Evolutionary conservation across 30 jellyfish, hydroid and myxozoan species (phyloP), one percentile per base, ranked within the genome.

Genomic region (Aurelia sp.): DNA sequence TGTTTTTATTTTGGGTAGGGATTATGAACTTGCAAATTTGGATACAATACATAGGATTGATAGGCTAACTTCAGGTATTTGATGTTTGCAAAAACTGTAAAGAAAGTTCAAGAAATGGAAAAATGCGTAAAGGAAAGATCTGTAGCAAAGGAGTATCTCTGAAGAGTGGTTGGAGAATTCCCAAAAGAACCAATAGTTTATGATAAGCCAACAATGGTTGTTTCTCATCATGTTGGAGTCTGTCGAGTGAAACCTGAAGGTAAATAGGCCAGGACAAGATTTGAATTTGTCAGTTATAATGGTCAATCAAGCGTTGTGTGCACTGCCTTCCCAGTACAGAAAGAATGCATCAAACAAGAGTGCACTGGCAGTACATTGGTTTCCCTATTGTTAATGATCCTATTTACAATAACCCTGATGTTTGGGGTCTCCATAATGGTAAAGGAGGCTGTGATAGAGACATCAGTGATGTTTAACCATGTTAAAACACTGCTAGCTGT

Each of bases 311-410:
- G 98, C 78, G 78, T 96, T n/a, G n/a, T 21, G 97, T 96, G 5
- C 58, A 78, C 50, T 96, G 99, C 72, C 11, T 38, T 19, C 99
- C 99, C 33, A 57, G 53, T 44, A 96, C 99, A 0, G 99, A 98
- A 59, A 78, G 99, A 44, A 96, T 96, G 99, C 99, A 96, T 75
- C 99, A 96, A 66, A 96, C 91, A 11, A 63, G 99, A 33, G 99
- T 96, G n/a, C 99, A 96, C 61, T 63, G 91, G 84, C 99, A 96
- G 84, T 96, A 84, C 88, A 85, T 96, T 53, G 99, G 99, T 40
- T 83, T 63, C 71, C 99, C 99, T 1, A 96, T 96, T 31, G 40
- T 91, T 13, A 91, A 91, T 78, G 99, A 96, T 78, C 99, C 99
- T 33, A 91, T 96, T 77, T 96, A 96, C 62, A 91, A 91, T 66